phyloP scores from a whole-genome alignment of 2,797 vertebrate species.

The Oreochromis grahami region DNA sequence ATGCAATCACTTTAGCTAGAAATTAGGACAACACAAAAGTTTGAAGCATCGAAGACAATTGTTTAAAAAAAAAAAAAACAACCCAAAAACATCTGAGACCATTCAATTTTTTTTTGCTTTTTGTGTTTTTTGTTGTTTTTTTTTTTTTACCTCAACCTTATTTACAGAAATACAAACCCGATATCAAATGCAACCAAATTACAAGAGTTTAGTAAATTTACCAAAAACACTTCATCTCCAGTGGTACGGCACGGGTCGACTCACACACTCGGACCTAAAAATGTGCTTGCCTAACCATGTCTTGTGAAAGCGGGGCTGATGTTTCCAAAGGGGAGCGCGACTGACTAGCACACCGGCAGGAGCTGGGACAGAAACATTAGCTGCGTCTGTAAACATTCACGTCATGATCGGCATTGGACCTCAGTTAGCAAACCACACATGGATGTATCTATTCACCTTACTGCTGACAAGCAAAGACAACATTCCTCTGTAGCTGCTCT shows the following conservation, averaged over 20 bases:
- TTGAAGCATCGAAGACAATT: constrained; percentile 55
- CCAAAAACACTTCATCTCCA: constrained; percentile 54
- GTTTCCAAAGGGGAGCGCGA: constrained; percentile 41
- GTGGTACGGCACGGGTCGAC: constrained; percentile 56
- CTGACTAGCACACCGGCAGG: constrained; percentile 39
- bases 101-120: background rate
- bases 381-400: constrained; percentile 72
- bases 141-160: constrained; percentile 32
- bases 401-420: constrained; percentile 53
- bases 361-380: constrained; percentile 30
- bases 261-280: constrained; percentile 47
- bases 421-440: constrained; percentile 35
- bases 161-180: constrained; percentile 74
- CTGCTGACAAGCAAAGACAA: background rate
- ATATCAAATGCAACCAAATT: constrained; percentile 71
- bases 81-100: constrained; percentile 20
- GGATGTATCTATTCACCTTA: background rate
- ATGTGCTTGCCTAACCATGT: constrained; percentile 75
- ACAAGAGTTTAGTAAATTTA: constrained; percentile 68
- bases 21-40: constrained; percentile 71
- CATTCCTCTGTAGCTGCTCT: background rate
- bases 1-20: constrained; percentile 45
- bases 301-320: constrained; percentile 49
- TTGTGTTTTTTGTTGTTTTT: background rate
- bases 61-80: constrained; percentile 36